Evolutionary conservation across 2,113 vertebrate species (phyloP).

Genomic region (Steatornis caripensis): DNA sequence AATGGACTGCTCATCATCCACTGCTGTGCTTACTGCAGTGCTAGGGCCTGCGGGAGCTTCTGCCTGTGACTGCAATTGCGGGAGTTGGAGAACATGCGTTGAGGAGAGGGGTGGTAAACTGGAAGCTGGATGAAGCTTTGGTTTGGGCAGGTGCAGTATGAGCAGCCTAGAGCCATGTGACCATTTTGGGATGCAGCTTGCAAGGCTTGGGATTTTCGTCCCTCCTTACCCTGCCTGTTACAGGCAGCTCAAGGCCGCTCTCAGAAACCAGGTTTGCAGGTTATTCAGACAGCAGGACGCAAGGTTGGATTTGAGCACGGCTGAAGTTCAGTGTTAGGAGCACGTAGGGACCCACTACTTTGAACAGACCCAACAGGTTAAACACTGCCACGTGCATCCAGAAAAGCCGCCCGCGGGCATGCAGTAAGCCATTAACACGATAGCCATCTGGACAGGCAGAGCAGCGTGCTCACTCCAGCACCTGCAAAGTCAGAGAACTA

Average conservation of each 20-base stretch:
- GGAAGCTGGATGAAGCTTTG: background rate
- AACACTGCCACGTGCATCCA: background rate
- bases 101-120: background rate
- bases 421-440: background rate
- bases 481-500: background rate
- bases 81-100: accelerated
- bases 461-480: background rate
- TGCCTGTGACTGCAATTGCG: background rate
- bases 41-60: background rate
- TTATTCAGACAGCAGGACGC: background rate
- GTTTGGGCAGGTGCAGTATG: background rate
- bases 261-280: background rate
- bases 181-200: accelerated
- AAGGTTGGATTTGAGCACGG: background rate
- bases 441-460: background rate
- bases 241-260: background rate
- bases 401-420: background rate
- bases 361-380: background rate
- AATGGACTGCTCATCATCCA: accelerated
- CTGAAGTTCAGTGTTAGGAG: background rate
- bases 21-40: background rate
- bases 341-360: background rate
- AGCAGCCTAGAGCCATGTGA: accelerated
- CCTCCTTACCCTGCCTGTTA: background rate
- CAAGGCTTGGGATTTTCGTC: background rate